Evolutionary conservation across 2,888 invertebrate genomes (phyloP).

Genomic region (Papilio gigon): DNA sequence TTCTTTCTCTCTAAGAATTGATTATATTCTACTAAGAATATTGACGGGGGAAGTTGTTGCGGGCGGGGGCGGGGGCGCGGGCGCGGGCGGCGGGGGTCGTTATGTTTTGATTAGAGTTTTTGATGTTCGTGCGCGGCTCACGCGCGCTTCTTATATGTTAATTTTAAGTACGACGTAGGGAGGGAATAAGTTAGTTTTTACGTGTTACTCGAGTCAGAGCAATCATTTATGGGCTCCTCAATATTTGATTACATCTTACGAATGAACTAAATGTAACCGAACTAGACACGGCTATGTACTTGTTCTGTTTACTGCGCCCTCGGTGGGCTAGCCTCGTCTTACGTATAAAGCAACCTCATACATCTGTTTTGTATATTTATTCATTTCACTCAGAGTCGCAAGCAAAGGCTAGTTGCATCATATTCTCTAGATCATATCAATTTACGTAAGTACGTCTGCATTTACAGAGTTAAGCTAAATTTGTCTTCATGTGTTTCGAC

Average conservation of each 20-base stretch:
- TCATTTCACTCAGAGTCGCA: no score
- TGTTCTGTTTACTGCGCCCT: no score
- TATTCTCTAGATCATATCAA: not conserved
- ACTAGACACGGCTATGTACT: not conserved
- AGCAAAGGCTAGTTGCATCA: no score
- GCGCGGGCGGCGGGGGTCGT: slow-evolving; percentile 52
- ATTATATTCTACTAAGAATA: slow-evolving; percentile 81
- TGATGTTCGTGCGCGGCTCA: slow-evolving; percentile 57
- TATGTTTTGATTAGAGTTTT: slow-evolving; percentile 76
- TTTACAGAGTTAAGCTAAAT: not conserved
- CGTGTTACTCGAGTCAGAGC: slow-evolving; percentile 15
- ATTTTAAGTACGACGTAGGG: slow-evolving; percentile 36
- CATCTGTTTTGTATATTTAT: no score
- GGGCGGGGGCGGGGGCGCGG: slow-evolving; percentile 44
- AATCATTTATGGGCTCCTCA: slow-evolving; percentile 9
- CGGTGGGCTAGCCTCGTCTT: no score
- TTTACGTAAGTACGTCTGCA: not conserved
- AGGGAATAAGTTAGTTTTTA: slow-evolving; percentile 30
- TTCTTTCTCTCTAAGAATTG: slow-evolving; percentile 81
- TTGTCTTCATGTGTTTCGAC: not conserved
- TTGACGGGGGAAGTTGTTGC: slow-evolving; percentile 68
- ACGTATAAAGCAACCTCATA: no score
- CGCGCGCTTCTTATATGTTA: slow-evolving; percentile 33
- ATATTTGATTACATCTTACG: not conserved
- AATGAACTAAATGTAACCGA: not conserved